phyloP scores from a whole-genome alignment of 2,113 vertebrate species.

The Stigmatopora argus region DNA sequence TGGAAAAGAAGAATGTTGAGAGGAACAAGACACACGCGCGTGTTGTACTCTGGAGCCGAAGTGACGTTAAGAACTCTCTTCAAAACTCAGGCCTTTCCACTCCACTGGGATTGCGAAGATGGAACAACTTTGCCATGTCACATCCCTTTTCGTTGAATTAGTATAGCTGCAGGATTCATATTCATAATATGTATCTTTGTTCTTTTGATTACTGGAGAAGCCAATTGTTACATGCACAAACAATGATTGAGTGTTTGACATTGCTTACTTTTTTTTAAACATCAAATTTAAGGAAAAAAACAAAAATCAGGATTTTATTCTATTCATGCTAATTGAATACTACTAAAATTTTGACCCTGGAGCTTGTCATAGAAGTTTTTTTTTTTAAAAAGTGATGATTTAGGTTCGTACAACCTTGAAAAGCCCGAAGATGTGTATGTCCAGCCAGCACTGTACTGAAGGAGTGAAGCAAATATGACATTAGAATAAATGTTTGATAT shows the following conservation, averaged over 20 bases:
- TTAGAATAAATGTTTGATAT: slow-evolving; percentile 81
- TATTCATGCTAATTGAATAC: slow-evolving; percentile 49
- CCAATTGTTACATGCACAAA: slow-evolving; percentile 70
- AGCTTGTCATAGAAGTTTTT: slow-evolving; percentile 28
- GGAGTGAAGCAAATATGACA: slow-evolving; percentile 78
- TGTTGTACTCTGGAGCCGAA: slow-evolving; percentile 73
- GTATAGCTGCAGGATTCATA: slow-evolving; percentile 47
- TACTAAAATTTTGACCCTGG: slow-evolving; percentile 69
- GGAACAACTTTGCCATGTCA: slow-evolving; percentile 58
- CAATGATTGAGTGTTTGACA: slow-evolving; percentile 70
- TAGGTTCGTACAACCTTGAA: slow-evolving; percentile 61
- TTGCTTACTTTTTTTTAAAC: slow-evolving; percentile 30
- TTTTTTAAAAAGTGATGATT: slow-evolving; percentile 57
- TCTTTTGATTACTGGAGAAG: slow-evolving; percentile 61
- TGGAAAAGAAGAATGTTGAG: slow-evolving; percentile 79
- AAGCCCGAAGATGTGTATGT: slow-evolving; percentile 59
- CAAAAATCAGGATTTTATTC: slow-evolving; percentile 23
- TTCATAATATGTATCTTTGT: slow-evolving; percentile 79
- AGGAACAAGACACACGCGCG: slow-evolving; percentile 43
- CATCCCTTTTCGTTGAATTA: slow-evolving; percentile 63
- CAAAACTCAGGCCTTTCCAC: slow-evolving; percentile 94
- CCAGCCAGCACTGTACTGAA: slow-evolving; percentile 82
- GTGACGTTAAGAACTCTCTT: slow-evolving; percentile 83
- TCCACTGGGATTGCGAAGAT: slow-evolving; percentile 78
- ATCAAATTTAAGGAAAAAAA: slow-evolving; percentile 8